Base-by-base conservation (phyloP, 2,888 invertebrate genomes). In the Drosophila lutescens region DNA sequence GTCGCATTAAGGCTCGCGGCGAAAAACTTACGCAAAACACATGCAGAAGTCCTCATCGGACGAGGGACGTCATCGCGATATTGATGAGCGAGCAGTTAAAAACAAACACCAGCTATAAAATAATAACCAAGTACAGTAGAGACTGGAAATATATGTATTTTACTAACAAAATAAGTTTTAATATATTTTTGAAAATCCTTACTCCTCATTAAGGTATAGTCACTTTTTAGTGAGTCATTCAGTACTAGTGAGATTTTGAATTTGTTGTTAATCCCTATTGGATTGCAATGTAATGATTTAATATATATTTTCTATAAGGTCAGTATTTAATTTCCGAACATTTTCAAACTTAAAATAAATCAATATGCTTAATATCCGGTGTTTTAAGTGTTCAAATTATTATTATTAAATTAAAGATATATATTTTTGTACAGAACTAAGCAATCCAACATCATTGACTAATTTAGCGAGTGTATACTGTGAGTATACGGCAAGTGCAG, bases 1-100 rank as follows among this genome's bases (percentile, higher is more conserved):
- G 62, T 62, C 65, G 72, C 69, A 75, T 74, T 78, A 83, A 65
- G 76, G 76, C 53, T 62, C 61, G 65, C 63, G 78, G 74, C 74
- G 63, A 76, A 73, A 73, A 85, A 74, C 66, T 76, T 71, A 30
- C 8, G 30, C 30, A 53, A 59, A 55, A 70, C 23, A 59, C 44
- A 78, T 79, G 84, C 86, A 85, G 81, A 87, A 87, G 87, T 87
- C 85, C 79, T 81, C 74, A 78, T 66, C 51, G 49, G 53, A 51
- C 57, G 23, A 36, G 26, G 38, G 43, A 41, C 67, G 47, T 47
- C 54, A 32, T 65, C 54, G 61, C 58, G 80, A 77, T 77, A 79
- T 82, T 82, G 71, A 77, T 82, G 82, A 74, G 78, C 68, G 71
- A 58, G 74, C 54, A 51, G 47, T 30, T 32, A 40, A 58, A 55